These are phyloP conservation scores for Galerucella nymphaeae DNA, from an alignment of 2,888 invertebrate genomes.

Conservation along the genomic window DNA sequence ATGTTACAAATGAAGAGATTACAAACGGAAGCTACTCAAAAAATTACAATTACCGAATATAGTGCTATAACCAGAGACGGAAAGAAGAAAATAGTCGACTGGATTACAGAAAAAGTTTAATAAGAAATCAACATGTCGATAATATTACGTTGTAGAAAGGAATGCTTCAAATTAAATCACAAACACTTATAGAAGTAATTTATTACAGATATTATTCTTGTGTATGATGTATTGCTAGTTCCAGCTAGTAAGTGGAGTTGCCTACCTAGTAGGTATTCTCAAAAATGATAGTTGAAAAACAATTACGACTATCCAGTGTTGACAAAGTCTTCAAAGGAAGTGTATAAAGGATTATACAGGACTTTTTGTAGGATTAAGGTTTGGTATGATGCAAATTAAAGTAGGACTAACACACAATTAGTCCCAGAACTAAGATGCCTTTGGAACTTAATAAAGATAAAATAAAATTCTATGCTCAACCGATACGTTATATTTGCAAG, in stretches of 20 bases:
- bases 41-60: constrained; percentile 77
- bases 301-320: constrained; percentile 50
- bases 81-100: constrained; percentile 73
- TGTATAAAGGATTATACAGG: constrained; percentile 52
- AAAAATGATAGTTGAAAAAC: too few relatives aligned
- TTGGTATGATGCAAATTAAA: constrained; percentile 46
- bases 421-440: constrained; percentile 44
- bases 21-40: constrained; percentile 75
- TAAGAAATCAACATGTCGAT: background rate
- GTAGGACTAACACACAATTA: constrained; percentile 43
- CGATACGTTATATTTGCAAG: constrained; percentile 39
- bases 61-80: constrained; percentile 81
- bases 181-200: too few relatives aligned
- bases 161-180: background rate
- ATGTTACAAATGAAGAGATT: constrained; percentile 83
- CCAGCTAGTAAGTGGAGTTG: too few relatives aligned
- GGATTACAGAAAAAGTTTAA: constrained; percentile 61
- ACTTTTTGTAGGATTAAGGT: constrained; percentile 41
- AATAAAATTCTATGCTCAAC: constrained; percentile 29
- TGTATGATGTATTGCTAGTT: too few relatives aligned
- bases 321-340: constrained; percentile 42
- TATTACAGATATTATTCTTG: too few relatives aligned
- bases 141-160: background rate
- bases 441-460: constrained; percentile 30
- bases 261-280: too few relatives aligned